These are phyloP conservation scores for Montipora sp. DNA, from an alignment of 64 coral and sea anemone genomes.

Conservation along the genomic window DNA sequence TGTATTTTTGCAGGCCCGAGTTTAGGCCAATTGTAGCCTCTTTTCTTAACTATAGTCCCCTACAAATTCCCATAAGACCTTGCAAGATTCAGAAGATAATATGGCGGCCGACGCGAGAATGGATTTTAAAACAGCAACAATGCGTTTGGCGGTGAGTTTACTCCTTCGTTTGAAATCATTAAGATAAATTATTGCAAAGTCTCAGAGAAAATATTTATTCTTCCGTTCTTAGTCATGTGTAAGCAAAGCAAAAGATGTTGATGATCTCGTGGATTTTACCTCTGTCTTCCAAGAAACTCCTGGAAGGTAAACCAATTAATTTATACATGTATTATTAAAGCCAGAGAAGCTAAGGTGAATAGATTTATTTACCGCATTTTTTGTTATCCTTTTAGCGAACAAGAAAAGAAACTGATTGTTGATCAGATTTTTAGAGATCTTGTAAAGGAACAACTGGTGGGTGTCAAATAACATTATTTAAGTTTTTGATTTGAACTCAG, in stretches of 20 bases:
- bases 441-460: conserved; percentile 79
- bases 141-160: background rate
- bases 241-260: conserved; percentile 33
- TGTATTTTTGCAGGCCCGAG: too few species aligned
- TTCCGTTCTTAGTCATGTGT: background rate
- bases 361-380: background rate
- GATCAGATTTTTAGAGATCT: conserved; percentile 89
- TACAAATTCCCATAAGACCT: background rate
- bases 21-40: too few species aligned
- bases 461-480: background rate
- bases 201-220: background rate
- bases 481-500: too few species aligned
- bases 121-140: background rate
- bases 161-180: background rate
- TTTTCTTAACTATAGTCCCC: too few species aligned
- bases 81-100: background rate
- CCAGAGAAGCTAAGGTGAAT: background rate
- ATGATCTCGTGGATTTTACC: background rate
- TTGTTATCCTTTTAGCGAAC: conserved; percentile 41
- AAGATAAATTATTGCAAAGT: background rate
- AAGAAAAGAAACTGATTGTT: conserved; percentile 75
- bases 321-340: background rate
- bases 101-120: background rate
- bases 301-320: background rate
- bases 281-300: conserved; percentile 9